Evolutionary conservation across 2,797 vertebrate genomes (phyloP).

Genomic region (Artibeus jamaicensis): DNA sequence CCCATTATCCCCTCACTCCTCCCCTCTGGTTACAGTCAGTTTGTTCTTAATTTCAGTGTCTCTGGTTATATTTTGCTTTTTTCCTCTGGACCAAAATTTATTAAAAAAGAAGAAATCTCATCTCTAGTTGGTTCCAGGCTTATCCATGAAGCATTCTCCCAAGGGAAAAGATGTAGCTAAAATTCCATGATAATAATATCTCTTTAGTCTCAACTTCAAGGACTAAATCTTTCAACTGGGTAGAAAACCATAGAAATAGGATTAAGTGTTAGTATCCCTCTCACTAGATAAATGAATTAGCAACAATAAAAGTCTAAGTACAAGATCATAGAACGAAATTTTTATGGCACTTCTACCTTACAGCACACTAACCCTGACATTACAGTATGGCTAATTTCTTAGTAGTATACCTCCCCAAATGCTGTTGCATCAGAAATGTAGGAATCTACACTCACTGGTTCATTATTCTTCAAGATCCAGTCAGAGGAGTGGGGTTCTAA

Average conservation of each 20-base stretch:
- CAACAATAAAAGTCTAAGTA: not conserved
- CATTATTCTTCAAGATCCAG: not conserved
- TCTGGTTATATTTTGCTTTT: not conserved
- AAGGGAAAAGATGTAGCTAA: not conserved
- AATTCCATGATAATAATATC: not conserved
- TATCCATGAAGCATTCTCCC: not conserved
- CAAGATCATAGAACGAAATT: not conserved
- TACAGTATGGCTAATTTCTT: not conserved
- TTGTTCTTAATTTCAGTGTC: too few species aligned
- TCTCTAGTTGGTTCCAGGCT: not conserved
- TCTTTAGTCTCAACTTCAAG: not conserved
- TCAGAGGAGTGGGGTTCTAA: not conserved
- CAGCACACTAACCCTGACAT: not conserved
- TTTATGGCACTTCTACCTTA: not conserved
- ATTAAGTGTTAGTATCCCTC: not conserved
- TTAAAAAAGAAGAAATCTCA: not conserved
- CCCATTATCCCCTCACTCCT: too few species aligned
- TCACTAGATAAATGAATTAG: not conserved
- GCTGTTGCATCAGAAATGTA: not conserved
- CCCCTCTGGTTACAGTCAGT: too few species aligned
- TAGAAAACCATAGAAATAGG: not conserved
- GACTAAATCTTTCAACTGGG: not conserved
- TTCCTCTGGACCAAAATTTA: not conserved
- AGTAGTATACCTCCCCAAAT: not conserved
- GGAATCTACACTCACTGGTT: not conserved